A percentile compares a stretch with the other conserved stretches of the same genome.
These are phyloP conservation scores for Batillaria attramentaria DNA, from an alignment of 1,140 invertebrate species.

Conservation along the genomic window DNA sequence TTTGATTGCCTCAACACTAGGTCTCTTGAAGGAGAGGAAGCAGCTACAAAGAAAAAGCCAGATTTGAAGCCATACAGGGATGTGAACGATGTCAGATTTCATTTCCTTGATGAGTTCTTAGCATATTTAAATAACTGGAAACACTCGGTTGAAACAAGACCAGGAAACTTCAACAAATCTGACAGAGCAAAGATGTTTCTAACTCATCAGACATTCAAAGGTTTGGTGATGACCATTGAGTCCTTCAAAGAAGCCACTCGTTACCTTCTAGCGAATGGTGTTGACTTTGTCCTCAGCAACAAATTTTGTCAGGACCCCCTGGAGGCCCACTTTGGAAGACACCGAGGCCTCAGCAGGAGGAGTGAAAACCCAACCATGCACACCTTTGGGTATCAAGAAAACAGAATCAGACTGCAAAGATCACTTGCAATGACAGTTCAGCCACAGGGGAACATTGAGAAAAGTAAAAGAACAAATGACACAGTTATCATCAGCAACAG, in stretches of 20 bases:
- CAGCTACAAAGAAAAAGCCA: not conserved
- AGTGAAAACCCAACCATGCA: slow-evolving; percentile 18
- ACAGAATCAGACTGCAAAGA: slow-evolving; percentile 8
- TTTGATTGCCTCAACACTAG: slow-evolving; percentile 24
- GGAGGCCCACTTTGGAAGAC: slow-evolving; percentile 8
- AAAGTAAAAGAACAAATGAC: not conserved
- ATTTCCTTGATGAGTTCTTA: not conserved
- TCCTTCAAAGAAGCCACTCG: not conserved
- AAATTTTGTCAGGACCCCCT: slow-evolving; percentile 20
- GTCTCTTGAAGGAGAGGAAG: not conserved
- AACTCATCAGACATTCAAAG: slow-evolving; percentile 16
- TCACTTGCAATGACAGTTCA: not conserved
- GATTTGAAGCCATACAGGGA: not conserved
- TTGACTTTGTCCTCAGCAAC: slow-evolving; percentile 15
- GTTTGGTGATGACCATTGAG: slow-evolving; percentile 5
- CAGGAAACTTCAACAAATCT: not conserved
- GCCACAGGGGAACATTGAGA: not conserved
- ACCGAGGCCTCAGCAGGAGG: not conserved
- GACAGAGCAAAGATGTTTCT: slow-evolving; percentile 16
- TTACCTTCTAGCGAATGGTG: not conserved
- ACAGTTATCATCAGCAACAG: not conserved
- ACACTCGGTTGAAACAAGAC: not conserved
- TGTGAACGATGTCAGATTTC: not conserved
- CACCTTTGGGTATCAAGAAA: slow-evolving; percentile 19
- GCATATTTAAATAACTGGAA: slow-evolving; percentile 1